These are phyloP conservation scores for Pantherophis alleghaniensis DNA, from an alignment of 2,797 vertebrate species.

Conservation along the genomic window DNA sequence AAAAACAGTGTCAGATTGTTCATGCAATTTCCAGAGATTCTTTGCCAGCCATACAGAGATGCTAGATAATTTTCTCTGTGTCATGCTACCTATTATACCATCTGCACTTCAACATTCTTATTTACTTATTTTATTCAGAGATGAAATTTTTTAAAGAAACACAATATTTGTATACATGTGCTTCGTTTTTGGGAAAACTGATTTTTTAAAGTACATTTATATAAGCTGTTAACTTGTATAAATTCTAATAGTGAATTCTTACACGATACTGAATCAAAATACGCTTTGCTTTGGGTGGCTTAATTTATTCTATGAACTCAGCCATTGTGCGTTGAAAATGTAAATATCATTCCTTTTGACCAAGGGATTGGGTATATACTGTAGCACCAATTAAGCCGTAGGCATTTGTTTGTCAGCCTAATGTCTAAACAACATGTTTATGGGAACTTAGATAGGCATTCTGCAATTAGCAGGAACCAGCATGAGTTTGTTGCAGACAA, in stretches of 20 bases:
- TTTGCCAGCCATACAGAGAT: background rate
- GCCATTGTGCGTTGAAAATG: background rate
- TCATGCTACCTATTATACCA: constrained; percentile 59
- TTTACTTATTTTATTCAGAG: constrained; percentile 65
- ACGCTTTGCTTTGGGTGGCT: background rate
- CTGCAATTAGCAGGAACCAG: background rate
- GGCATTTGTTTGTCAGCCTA: background rate
- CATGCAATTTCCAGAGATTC: constrained; percentile 9
- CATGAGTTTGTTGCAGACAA: background rate
- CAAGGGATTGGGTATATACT: background rate
- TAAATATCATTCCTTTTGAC: background rate
- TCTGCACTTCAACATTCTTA: constrained; percentile 60
- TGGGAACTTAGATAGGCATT: background rate
- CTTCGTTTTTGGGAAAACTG: constrained; percentile 2
- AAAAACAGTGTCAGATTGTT: constrained; percentile 21
- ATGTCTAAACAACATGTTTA: background rate
- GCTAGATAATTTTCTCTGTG: constrained; percentile 29
- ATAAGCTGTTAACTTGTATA: background rate
- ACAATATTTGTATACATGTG: constrained; percentile 60
- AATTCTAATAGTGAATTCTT: background rate
- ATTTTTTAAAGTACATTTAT: constrained; percentile 47
- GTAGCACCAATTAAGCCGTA: background rate
- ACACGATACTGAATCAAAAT: background rate
- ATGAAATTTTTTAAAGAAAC: constrained; percentile 61
- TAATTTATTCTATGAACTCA: background rate